Percentiles rank a stretch among this genome's conserved stretches.
These are phyloP conservation scores for Heliconius himera DNA, from an alignment of 1,140 invertebrate species.

Conservation along the genomic window DNA sequence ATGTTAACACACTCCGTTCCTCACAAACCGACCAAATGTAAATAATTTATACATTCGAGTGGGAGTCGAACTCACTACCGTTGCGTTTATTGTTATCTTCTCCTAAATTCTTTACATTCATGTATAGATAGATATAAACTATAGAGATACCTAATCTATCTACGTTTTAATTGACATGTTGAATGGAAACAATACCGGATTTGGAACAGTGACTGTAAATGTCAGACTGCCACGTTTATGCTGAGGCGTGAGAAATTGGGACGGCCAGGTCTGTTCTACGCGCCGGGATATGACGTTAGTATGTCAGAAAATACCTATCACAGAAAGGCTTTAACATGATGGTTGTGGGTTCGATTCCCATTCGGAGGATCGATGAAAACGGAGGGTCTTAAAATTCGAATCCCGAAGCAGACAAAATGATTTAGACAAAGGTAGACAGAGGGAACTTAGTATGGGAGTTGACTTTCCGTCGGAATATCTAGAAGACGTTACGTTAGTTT, in stretches of 20 bases:
- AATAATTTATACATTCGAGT: not conserved
- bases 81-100: not conserved
- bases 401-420: no score
- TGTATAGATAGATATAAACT: no score
- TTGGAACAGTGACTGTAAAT: slow-evolving; percentile 52
- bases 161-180: not conserved
- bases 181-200: slow-evolving; percentile 22
- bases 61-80: not conserved
- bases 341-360: no score
- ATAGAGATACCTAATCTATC: not conserved
- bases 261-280: slow-evolving; percentile 41
- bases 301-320: not conserved
- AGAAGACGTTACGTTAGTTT: no score
- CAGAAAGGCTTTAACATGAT: not conserved
- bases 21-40: not conserved
- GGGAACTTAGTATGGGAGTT: no score
- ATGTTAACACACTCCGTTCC: no score
- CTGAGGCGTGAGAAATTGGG: slow-evolving; percentile 52
- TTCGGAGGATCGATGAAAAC: no score
- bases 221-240: slow-evolving; percentile 67
- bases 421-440: no score
- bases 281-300: not conserved
- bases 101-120: no score
- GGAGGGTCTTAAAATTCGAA: no score
- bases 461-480: no score